These are phyloP conservation scores for Gonioctena quinquepunctata DNA, from an alignment of 1,140 invertebrate genomes.

Conservation along the genomic window DNA sequence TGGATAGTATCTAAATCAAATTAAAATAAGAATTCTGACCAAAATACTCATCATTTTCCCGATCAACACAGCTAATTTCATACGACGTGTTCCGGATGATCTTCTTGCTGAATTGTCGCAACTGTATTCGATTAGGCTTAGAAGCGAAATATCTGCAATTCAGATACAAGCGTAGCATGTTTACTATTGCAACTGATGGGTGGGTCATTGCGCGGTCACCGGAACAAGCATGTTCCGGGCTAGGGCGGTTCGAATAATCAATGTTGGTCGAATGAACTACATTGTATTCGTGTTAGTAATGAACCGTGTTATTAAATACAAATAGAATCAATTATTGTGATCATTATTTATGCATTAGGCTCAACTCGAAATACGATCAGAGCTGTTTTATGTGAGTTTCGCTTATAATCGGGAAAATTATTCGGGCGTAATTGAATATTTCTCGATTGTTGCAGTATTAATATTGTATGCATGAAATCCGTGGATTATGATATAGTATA, in stretches of 20 bases:
- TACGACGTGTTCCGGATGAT: too few relatives aligned
- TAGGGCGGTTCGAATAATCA: slow-evolving; percentile 16
- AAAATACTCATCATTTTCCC: too few relatives aligned
- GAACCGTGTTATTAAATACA: slow-evolving; percentile 19
- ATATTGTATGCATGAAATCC: too few relatives aligned
- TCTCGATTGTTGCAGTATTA: too few relatives aligned
- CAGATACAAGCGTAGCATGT: slow-evolving; percentile 9
- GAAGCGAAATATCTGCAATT: slow-evolving; percentile 17
- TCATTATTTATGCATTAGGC: neutral
- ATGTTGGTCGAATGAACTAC: slow-evolving; percentile 2
- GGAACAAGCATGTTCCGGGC: slow-evolving; percentile 5
- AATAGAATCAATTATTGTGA: slow-evolving; percentile 2
- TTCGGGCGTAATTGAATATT: neutral
- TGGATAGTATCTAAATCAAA: too few relatives aligned
- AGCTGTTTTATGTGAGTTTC: neutral
- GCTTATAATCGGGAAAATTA: neutral
- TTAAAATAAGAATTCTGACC: too few relatives aligned
- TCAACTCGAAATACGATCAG: neutral
- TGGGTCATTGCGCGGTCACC: slow-evolving; percentile 17
- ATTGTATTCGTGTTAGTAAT: slow-evolving; percentile 15
- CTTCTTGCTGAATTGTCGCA: neutral
- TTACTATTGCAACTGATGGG: slow-evolving; percentile 3
- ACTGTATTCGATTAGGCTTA: neutral
- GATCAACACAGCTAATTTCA: too few relatives aligned
- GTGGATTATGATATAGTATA: too few relatives aligned